Evolutionary conservation across 2,797 vertebrate genomes (phyloP).

Genomic region (Emydoidea blandingii): DNA sequence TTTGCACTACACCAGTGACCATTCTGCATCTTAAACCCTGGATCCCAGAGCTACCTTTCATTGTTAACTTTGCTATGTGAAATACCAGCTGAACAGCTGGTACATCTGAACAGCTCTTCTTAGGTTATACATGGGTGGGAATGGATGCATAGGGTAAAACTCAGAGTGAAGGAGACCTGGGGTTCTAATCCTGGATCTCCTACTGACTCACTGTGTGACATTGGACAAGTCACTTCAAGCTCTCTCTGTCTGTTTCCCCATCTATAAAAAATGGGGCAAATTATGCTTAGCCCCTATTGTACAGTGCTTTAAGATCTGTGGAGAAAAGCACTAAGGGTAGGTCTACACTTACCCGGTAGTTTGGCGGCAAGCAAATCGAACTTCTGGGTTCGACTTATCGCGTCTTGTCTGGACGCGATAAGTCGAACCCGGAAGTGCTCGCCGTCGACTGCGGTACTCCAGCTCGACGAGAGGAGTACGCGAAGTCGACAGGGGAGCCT

Average conservation of each 20-base stretch:
- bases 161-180: background rate
- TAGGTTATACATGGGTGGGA: slow-evolving; percentile 39
- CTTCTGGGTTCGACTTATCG: no score
- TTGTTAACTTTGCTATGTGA: slow-evolving; percentile 46
- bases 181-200: background rate
- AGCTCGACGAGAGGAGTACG: no score
- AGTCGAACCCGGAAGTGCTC: no score
- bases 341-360: no score
- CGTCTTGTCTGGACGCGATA: no score
- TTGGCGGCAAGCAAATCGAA: no score
- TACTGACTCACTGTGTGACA: background rate
- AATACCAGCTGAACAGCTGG: slow-evolving; percentile 10
- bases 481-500: no score
- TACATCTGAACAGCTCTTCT: background rate
- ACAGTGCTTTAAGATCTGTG: background rate
- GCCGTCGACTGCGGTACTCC: no score
- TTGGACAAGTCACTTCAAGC: background rate
- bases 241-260: background rate
- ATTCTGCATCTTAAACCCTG: slow-evolving; percentile 4
- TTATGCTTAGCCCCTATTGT: background rate
- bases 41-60: background rate
- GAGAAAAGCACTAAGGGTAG: background rate
- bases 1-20: slow-evolving; percentile 1
- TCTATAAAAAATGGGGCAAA: background rate
- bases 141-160: slow-evolving; percentile 1